Base-by-base conservation (phyloP, 2,113 vertebrate genomes). In the Prietella phreatophila region DNA sequence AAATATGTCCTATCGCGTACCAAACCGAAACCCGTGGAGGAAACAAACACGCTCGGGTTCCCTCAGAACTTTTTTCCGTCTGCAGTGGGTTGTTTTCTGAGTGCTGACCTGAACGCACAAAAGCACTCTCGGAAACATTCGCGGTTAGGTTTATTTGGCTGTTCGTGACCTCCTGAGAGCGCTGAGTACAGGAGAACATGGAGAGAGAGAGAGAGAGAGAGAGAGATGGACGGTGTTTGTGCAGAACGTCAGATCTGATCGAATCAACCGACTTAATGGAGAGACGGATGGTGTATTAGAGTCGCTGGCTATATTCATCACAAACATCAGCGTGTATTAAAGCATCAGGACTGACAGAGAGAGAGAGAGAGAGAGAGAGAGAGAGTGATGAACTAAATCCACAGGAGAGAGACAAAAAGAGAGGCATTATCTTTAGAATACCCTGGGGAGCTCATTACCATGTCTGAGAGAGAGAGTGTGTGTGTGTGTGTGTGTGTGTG, bases 251-350 rank as follows among this genome's bases (percentile, higher is more conserved):
- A 89, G 84, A 82, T 58, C 61, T 36, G 61, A 87, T 82, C 5
- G 71, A 56, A 56, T 87, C 86, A 82, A 25, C 53, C 27, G 27
- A 14, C 63, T 56, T 81, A 85, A 88, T 82, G 84, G 20, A 10
- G 63, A 78, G n/a, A 42, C 33, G 30, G 30, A 39, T 27, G 61
- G 61, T 58, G 78, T 58, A 80, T 87, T 82, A 56, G 30, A 11
- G 78, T 87, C 86, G 60, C 63, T 39, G 61, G 61, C 17, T 82
- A 82, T 87, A 87, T 65, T 82, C 86, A 82, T 87, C 86, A 82
- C 61, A n/a, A 27, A 50, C 61, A 69, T 87, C 86, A 87, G 33
- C 20, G n/a, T 30, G 63, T 19, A 39, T 82, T 58, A 58, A 69
- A 19, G 14, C 78, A 56, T 61, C 61, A 78, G 22, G 27, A 22